Conservation (phyloP, 2,797 vertebrate genomes). For the Danio aesculapii region DNA sequence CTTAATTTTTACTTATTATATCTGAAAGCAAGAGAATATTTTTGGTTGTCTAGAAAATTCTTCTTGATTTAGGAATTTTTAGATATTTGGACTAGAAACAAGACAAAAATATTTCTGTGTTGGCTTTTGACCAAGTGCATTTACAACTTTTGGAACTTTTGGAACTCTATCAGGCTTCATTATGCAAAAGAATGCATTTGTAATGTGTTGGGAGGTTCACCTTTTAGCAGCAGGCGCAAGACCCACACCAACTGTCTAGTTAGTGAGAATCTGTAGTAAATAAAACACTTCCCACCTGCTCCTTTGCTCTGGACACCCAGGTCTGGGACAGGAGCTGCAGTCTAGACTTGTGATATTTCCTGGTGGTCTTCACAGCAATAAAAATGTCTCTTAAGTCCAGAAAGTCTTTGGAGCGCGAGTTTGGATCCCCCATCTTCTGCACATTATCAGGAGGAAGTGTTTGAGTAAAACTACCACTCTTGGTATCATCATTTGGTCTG, state of each 20-base stretch:
- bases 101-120: too few species aligned
- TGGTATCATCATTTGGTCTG: background rate
- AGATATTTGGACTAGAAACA: too few species aligned
- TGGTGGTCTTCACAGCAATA: conserved; percentile 94
- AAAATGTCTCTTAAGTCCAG: conserved; percentile 89
- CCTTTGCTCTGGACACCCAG: conserved; percentile 89
- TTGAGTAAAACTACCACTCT: background rate
- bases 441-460: conserved; percentile 2
- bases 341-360: conserved; percentile 89
- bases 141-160: too few species aligned
- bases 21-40: too few species aligned
- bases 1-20: too few species aligned
- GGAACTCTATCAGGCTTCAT: too few species aligned
- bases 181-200: too few species aligned
- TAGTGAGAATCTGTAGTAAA: background rate
- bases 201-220: background rate
- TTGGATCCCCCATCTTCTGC: background rate
- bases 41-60: too few species aligned
- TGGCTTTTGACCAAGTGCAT: too few species aligned
- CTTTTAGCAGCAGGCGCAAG: background rate
- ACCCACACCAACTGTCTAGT: too few species aligned
- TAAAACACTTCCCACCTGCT: conserved; percentile 79
- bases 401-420: conserved; percentile 64
- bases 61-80: too few species aligned
- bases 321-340: conserved; percentile 90